phyloP scores from a whole-genome alignment of 1,140 invertebrate species.

The Periplaneta americana region DNA sequence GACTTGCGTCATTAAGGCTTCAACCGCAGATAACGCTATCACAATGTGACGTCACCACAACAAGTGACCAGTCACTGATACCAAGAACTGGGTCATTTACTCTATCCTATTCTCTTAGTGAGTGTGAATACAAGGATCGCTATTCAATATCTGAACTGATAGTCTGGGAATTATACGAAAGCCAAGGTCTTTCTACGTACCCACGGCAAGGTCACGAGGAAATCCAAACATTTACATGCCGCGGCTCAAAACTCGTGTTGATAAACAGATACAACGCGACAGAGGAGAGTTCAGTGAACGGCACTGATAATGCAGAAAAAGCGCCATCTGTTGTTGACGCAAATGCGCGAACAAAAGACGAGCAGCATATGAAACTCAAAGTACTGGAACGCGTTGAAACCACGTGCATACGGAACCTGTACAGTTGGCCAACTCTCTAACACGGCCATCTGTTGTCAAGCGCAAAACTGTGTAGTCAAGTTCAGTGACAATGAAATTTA shows the following conservation, averaged over 20 bases:
- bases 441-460: no score
- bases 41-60: not conserved
- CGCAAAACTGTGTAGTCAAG: no score
- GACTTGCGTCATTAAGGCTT: not conserved
- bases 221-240: constrained; percentile 10
- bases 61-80: not conserved
- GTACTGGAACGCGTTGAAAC: no score
- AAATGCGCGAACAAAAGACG: no score
- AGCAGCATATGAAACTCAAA: no score
- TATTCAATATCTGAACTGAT: no score
- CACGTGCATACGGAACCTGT: no score
- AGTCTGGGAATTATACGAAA: not conserved
- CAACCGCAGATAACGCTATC: not conserved
- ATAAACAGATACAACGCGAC: not conserved
- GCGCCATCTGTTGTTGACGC: not conserved
- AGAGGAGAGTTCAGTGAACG: not conserved
- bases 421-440: no score
- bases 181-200: not conserved
- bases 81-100: not conserved
- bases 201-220: not conserved
- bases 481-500: no score
- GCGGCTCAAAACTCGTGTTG: not conserved
- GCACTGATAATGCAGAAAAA: not conserved
- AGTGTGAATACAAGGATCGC: no score
- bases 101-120: no score